Evolutionary conservation across 1,140 invertebrate genomes (phyloP).

Genomic region (Trachymyrmex cornetzi): DNA sequence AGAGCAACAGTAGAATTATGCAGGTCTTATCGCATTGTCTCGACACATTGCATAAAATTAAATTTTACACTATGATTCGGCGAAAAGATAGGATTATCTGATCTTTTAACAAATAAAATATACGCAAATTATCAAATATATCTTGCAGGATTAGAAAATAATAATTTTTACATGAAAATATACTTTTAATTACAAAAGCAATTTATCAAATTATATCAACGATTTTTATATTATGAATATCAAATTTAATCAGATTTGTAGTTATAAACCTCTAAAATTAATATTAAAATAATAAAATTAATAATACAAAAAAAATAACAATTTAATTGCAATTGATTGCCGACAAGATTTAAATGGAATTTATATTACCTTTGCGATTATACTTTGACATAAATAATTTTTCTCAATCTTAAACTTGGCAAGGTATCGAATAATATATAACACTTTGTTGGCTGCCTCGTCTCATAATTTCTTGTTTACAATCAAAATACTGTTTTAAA

Average conservation of each 20-base stretch:
- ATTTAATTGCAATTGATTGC: not conserved
- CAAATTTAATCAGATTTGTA: not conserved
- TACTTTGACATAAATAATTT: slow-evolving; percentile 5
- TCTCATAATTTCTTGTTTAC: slow-evolving; percentile 26
- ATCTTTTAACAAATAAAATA: not conserved
- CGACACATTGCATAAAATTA: not conserved
- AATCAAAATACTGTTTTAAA: slow-evolving; percentile 17
- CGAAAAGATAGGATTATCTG: not conserved
- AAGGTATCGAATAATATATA: not conserved
- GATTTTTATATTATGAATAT: not conserved
- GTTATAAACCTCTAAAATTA: not conserved
- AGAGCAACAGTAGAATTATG: slow-evolving; percentile 7
- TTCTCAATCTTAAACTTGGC: slow-evolving; percentile 46
- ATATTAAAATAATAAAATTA: not conserved
- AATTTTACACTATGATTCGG: not conserved
- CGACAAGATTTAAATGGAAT: not conserved
- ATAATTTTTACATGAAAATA: not conserved
- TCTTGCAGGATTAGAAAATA: not conserved
- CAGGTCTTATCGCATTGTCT: not conserved
- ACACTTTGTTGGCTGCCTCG: not conserved
- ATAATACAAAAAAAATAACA: not conserved
- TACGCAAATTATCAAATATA: not conserved
- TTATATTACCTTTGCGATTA: not conserved
- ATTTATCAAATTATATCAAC: not conserved
- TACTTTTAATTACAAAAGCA: not conserved